phyloP scores from a whole-genome alignment of 2,888 invertebrate species.

The Drosophila atripex region DNA sequence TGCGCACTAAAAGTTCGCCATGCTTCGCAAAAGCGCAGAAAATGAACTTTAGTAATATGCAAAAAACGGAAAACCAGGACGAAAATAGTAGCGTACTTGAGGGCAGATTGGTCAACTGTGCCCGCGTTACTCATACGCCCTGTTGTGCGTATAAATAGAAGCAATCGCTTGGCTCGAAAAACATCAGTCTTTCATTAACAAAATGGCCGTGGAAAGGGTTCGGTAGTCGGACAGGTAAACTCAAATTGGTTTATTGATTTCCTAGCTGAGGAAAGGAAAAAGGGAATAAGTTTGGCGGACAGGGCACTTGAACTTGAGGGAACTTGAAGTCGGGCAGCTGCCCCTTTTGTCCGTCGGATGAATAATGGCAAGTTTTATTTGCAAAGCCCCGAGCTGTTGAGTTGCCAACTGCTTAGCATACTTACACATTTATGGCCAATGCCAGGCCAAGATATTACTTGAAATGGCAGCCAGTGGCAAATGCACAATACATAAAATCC shows the following conservation, averaged over 20 bases:
- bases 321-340: slow-evolving; percentile 4
- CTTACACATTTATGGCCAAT: slow-evolving; percentile 46
- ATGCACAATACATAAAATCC: slow-evolving; percentile 52
- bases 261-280: not conserved
- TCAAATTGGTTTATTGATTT: slow-evolving; percentile 38
- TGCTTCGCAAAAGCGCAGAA: slow-evolving; percentile 10
- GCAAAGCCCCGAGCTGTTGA: slow-evolving; percentile 1
- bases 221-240: not conserved
- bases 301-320: slow-evolving; percentile 22
- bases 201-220: slow-evolving; percentile 22
- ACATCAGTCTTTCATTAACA: slow-evolving; percentile 45
- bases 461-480: slow-evolving; percentile 23
- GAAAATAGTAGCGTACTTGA: slow-evolving; percentile 5
- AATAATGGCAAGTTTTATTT: slow-evolving; percentile 11
- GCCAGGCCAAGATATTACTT: slow-evolving; percentile 36
- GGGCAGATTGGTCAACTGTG: slow-evolving; percentile 28
- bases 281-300: slow-evolving; percentile 1
- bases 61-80: slow-evolving; percentile 24
- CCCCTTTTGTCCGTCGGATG: not conserved
- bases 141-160: slow-evolving; percentile 38
- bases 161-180: slow-evolving; percentile 18
- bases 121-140: slow-evolving; percentile 57
- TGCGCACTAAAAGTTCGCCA: slow-evolving; percentile 48
- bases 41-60: slow-evolving; percentile 56
- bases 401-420: slow-evolving; percentile 35